These are phyloP conservation scores for Hylomyscus alleni DNA, from an alignment of 2,797 vertebrate genomes.

Conservation along the genomic window DNA sequence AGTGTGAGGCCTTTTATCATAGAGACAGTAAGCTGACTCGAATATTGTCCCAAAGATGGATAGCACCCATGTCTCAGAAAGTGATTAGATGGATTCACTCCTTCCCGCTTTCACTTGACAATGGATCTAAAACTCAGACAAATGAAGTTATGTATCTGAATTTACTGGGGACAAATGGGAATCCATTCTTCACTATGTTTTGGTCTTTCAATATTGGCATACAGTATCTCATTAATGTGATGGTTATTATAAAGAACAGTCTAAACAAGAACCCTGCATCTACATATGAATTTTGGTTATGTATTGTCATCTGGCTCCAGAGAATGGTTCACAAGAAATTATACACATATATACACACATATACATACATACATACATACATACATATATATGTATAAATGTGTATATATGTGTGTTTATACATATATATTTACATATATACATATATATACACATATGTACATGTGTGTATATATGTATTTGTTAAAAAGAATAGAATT, in stretches of 20 bases:
- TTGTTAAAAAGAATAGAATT: slow-evolving; percentile 28
- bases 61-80: background rate
- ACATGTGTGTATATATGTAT: background rate
- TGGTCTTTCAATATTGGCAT: background rate
- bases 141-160: background rate
- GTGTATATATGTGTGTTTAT: too few species aligned
- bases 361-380: too few species aligned
- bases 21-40: background rate
- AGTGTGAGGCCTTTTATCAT: background rate
- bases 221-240: background rate
- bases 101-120: background rate
- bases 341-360: too few species aligned
- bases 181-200: background rate
- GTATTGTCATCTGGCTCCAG: background rate
- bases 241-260: background rate
- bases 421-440: too few species aligned
- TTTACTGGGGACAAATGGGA: background rate
- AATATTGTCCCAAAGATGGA: background rate
- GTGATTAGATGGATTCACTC: background rate
- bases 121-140: background rate
- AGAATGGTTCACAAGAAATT: slow-evolving; percentile 11
- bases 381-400: too few species aligned
- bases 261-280: background rate
- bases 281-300: background rate
- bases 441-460: too few species aligned